These are phyloP conservation scores for Blomia tropicalis DNA, from an alignment of 2,888 invertebrate genomes.

Conservation along the genomic window DNA sequence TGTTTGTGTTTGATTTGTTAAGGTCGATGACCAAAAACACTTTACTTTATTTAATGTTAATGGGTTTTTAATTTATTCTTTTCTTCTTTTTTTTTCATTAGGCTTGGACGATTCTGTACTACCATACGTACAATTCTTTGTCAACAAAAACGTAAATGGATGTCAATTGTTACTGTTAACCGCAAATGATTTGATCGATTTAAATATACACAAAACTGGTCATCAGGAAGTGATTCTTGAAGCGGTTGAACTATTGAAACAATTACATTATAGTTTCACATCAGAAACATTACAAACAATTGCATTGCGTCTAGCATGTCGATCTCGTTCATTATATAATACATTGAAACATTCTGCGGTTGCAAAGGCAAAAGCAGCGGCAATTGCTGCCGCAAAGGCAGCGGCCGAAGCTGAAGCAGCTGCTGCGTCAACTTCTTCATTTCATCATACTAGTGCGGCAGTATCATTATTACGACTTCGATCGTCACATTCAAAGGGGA, in stretches of 20 bases:
- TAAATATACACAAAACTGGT: conserved; percentile 69
- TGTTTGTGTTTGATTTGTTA: too few species aligned
- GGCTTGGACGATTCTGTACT: conserved; percentile 62
- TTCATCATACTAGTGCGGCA: neutral
- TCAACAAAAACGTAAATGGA: conserved; percentile 64
- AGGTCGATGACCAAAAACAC: too few species aligned
- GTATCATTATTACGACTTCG: too few species aligned
- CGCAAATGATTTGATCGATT: conserved; percentile 68
- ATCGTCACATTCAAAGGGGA: too few species aligned
- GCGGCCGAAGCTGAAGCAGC: neutral
- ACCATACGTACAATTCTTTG: conserved; percentile 61
- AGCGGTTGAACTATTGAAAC: conserved; percentile 71
- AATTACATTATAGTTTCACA: conserved; percentile 80
- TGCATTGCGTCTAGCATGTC: conserved; percentile 64
- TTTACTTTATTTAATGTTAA: too few species aligned
- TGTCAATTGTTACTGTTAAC: conserved; percentile 63
- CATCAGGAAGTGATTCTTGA: conserved; percentile 85
- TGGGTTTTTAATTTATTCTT: neutral
- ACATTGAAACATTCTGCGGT: conserved; percentile 40
- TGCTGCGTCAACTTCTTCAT: too few species aligned
- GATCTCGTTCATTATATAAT: conserved; percentile 58
- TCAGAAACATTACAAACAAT: conserved; percentile 79
- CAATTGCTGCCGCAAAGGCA: neutral
- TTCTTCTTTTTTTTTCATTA: conserved; percentile 34
- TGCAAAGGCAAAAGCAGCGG: conserved; percentile 19